Evolutionary conservation across 2,113 vertebrate species (phyloP).

Genomic region (Cephalopterus ornatus): DNA sequence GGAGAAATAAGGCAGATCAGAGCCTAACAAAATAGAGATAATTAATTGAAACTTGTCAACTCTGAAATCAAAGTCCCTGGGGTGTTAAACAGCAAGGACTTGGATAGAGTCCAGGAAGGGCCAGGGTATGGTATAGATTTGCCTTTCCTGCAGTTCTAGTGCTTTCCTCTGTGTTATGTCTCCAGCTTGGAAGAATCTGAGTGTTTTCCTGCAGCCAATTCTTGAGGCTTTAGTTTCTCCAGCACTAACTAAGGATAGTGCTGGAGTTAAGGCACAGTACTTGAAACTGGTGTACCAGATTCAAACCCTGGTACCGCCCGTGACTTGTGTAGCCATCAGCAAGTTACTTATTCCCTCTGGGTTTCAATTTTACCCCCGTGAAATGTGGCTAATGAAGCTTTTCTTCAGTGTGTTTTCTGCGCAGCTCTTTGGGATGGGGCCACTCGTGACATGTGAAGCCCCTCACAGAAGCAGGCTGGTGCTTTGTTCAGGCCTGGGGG

Average conservation of each 20-base stretch:
- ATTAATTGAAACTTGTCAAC: conserved; percentile 1
- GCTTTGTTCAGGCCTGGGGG: not conserved
- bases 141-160: not conserved
- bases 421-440: not conserved
- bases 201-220: not conserved
- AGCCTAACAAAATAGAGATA: not conserved
- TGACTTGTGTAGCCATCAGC: not conserved
- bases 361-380: not conserved
- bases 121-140: not conserved
- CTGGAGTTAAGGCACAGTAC: not conserved
- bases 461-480: not conserved
- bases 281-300: fast-evolving
- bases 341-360: not conserved
- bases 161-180: not conserved
- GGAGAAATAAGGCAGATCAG: not conserved
- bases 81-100: not conserved
- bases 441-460: fast-evolving
- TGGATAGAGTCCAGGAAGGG: not conserved
- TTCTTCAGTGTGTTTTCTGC: not conserved
- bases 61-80: not conserved
- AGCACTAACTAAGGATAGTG: not conserved
- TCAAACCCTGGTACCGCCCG: not conserved
- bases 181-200: not conserved
- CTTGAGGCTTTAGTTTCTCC: not conserved
- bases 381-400: not conserved